phyloP scores from a whole-genome alignment of 1,140 invertebrate species.

The Heliconius hermathena region DNA sequence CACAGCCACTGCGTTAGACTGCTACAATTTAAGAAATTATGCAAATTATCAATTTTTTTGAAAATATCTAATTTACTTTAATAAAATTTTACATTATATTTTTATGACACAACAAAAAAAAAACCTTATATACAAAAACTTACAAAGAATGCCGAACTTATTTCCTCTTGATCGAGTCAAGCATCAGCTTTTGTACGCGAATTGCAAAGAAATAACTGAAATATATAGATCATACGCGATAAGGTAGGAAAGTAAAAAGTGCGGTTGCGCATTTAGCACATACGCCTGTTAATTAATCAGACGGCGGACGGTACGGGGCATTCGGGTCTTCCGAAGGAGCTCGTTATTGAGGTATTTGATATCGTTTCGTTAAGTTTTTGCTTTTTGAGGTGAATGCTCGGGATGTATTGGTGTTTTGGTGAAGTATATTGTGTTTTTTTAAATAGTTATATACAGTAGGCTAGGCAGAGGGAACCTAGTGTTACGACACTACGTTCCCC shows the following conservation, averaged over 20 bases:
- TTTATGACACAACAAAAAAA: not conserved
- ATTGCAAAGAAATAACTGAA: not conserved
- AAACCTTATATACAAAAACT: not conserved
- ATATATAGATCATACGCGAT: conserved; percentile 15
- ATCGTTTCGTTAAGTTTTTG: conserved; percentile 55
- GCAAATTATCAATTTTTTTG: too few relatives aligned
- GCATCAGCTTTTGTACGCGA: not conserved
- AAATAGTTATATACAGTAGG: too few relatives aligned
- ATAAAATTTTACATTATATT: not conserved
- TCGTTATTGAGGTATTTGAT: conserved; percentile 69
- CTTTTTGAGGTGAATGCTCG: conserved; percentile 37
- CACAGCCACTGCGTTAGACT: too few relatives aligned
- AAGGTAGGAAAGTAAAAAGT: conserved; percentile 31
- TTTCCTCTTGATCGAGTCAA: not conserved
- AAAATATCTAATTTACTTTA: too few relatives aligned
- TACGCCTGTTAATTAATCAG: conserved; percentile 57
- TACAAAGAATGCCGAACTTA: not conserved
- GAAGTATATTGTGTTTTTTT: not conserved
- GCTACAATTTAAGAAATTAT: too few relatives aligned
- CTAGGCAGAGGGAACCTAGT: too few relatives aligned
- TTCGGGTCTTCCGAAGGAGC: conserved; percentile 50
- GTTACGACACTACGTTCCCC: too few relatives aligned
- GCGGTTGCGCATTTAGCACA: conserved; percentile 47
- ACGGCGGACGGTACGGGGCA: conserved; percentile 45
- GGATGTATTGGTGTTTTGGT: not conserved